These are phyloP conservation scores for Andrena praecox DNA, from an alignment of 2,888 invertebrate species.

Conservation along the genomic window DNA sequence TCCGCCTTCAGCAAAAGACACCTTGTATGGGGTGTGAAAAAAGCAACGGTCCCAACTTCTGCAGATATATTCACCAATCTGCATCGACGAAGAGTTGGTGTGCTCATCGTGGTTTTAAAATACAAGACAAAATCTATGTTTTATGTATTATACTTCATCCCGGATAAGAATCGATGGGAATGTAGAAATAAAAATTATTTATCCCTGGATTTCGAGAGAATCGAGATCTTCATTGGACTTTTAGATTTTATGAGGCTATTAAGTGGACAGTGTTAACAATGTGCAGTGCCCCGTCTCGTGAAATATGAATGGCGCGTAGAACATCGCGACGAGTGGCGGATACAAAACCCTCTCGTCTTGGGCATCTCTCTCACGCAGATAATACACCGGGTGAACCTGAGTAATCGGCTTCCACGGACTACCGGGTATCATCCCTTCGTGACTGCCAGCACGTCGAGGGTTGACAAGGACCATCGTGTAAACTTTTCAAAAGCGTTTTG, in stretches of 20 bases:
- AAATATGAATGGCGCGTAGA: conserved; percentile 66
- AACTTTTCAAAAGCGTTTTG: conserved; percentile 72
- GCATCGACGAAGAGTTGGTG: no score
- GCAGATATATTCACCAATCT: no score
- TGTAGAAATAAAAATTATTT: no score
- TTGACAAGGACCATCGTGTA: conserved; percentile 67
- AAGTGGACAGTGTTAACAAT: conserved; percentile 57
- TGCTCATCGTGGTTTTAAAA: no score
- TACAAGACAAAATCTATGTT: no score
- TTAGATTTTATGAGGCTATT: conserved; percentile 22
- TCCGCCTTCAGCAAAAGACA: conserved; percentile 1
- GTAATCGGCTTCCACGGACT: conserved; percentile 69
- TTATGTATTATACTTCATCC: no score
- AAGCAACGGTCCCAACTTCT: not conserved
- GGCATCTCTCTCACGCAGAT: conserved; percentile 64
- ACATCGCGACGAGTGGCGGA: conserved; percentile 42
- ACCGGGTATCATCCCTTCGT: conserved; percentile 58
- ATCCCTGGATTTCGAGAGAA: no score
- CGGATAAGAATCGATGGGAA: no score
- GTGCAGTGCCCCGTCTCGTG: conserved; percentile 41
- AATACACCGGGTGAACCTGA: conserved; percentile 64
- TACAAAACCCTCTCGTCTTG: conserved; percentile 70
- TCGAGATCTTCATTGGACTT: no score
- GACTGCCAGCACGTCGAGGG: conserved; percentile 46
- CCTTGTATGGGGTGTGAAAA: not conserved